Conservation (phyloP, 2,888 invertebrate genomes). For the Salticus scenicus region DNA sequence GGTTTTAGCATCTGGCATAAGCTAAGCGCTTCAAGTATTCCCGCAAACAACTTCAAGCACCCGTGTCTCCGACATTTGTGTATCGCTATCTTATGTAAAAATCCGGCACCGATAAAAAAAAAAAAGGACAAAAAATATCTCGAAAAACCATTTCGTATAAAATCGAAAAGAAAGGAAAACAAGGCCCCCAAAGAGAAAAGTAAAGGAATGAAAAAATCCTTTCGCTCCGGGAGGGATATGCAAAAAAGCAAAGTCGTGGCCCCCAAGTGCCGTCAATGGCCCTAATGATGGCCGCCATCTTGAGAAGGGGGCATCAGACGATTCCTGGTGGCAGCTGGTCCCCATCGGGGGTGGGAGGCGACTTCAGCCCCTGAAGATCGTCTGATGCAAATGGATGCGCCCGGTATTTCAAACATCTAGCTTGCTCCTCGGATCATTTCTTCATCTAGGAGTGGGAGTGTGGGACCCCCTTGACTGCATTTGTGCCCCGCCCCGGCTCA, state of each 20-base stretch:
- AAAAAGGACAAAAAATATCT: background rate
- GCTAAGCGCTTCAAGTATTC: background rate
- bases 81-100: conserved; percentile 14
- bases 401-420: conserved; percentile 48
- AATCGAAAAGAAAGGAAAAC: conserved; percentile 22
- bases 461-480: conserved; percentile 67
- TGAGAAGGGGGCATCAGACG: conserved; percentile 54
- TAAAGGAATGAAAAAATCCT: conserved; percentile 11
- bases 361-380: conserved; percentile 25
- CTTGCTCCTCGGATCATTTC: conserved; percentile 63
- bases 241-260: conserved; percentile 46
- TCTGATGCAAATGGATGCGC: conserved; percentile 57
- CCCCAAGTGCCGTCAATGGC: conserved; percentile 67
- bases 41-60: conserved; percentile 14
- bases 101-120: background rate
- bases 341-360: background rate
- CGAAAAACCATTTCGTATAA: conserved; percentile 53
- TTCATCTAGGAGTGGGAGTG: conserved; percentile 44
- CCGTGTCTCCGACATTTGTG: conserved; percentile 15
- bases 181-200: conserved; percentile 22
- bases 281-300: conserved; percentile 69
- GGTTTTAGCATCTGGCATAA: conserved; percentile 17
- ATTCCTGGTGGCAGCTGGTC: conserved; percentile 68
- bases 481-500: conserved; percentile 60
- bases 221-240: conserved; percentile 20